Percentiles rank a stretch among this genome's conserved stretches.
Conservation (phyloP, 2,797 vertebrate genomes). For the Sphaeramia orbicularis region DNA sequence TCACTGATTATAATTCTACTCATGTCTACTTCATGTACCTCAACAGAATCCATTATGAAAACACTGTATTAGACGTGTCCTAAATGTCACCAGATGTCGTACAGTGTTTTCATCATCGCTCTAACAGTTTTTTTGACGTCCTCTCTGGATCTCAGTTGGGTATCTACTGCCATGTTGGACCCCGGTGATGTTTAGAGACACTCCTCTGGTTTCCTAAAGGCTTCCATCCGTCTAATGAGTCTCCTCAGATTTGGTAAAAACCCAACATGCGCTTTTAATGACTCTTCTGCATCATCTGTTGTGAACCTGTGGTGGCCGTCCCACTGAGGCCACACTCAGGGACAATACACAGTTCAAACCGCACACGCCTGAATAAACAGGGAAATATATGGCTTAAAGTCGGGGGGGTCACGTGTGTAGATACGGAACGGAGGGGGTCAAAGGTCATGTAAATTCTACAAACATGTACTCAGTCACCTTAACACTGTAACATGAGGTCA, state of each 20-base stretch:
- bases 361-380: neutral
- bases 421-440: constrained; percentile 11
- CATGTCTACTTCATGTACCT: too few species aligned
- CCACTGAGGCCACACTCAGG: constrained; percentile 21
- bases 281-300: constrained; percentile 20
- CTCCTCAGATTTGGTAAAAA: constrained; percentile 30
- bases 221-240: constrained; percentile 43
- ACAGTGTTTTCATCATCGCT: too few species aligned
- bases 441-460: constrained; percentile 15
- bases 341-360: constrained; percentile 19
- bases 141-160: constrained; percentile 6
- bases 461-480: constrained; percentile 1
- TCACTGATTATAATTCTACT: too few species aligned
- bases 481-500: constrained; percentile 1
- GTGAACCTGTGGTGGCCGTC: constrained; percentile 25
- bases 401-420: neutral
- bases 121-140: too few species aligned
- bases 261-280: constrained; percentile 3
- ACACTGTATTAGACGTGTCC: too few species aligned
- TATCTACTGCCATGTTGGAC: constrained; percentile 19
- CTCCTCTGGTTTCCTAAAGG: constrained; percentile 4
- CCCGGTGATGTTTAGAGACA: too few species aligned
- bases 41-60: too few species aligned
- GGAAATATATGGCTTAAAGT: neutral
- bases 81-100: too few species aligned